Conservation (phyloP, 2,797 vertebrate species). For the Cossypha polioptera region DNA sequence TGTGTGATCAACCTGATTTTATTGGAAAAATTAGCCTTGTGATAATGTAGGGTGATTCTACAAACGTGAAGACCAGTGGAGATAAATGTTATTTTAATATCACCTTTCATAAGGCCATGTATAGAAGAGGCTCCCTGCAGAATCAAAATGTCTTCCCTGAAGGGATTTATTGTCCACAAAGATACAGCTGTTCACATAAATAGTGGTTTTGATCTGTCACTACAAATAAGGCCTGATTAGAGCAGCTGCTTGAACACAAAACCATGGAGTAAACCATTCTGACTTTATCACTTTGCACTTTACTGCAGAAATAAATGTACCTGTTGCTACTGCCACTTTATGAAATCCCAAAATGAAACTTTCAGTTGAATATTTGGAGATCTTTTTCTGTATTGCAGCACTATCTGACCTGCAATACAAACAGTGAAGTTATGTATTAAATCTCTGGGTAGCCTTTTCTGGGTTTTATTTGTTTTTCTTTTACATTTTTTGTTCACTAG, state of each 20-base stretch:
- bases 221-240: background rate
- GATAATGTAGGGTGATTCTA: background rate
- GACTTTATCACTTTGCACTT: background rate
- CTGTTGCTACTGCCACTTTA: background rate
- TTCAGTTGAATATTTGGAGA: background rate
- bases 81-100: background rate
- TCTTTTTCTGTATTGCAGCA: background rate
- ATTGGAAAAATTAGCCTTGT: background rate
- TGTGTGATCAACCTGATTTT: background rate
- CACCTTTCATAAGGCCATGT: background rate
- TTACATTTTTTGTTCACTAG: background rate
- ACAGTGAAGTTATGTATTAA: background rate
- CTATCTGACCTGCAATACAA: background rate
- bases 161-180: background rate
- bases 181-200: background rate
- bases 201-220: background rate
- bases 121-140: background rate
- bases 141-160: background rate
- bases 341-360: background rate
- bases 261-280: background rate
- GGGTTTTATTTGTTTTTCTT: background rate
- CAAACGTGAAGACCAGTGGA: background rate
- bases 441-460: background rate
- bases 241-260: background rate
- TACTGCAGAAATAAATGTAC: background rate